phyloP scores from a whole-genome alignment of 2,888 invertebrate species.

The Tachina lurida region DNA sequence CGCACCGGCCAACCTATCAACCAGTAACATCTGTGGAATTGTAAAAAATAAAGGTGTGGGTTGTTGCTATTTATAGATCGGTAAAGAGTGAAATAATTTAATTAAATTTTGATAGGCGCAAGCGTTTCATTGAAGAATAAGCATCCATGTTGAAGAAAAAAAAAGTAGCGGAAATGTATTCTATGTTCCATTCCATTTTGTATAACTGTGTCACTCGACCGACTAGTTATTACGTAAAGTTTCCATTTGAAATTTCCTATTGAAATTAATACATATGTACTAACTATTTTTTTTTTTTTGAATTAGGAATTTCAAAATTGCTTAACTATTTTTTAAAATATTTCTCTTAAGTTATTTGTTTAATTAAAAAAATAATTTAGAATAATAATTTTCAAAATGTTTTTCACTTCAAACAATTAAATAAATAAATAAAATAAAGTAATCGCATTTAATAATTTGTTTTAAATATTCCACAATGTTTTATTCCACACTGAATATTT shows the following conservation, averaged over 20 bases:
- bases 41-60: constrained; percentile 62
- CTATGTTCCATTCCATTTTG: background rate
- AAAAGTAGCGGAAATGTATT: constrained; percentile 34
- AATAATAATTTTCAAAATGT: too few species aligned
- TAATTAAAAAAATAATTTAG: too few species aligned
- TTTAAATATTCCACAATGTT: background rate
- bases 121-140: constrained; percentile 37
- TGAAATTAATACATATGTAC: background rate
- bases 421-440: too few species aligned
- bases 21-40: constrained; percentile 35
- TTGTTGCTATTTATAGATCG: constrained; percentile 63
- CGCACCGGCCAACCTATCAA: background rate
- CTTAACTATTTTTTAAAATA: background rate
- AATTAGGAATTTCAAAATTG: background rate
- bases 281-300: background rate
- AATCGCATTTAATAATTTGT: too few species aligned
- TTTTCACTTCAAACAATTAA: too few species aligned
- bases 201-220: constrained; percentile 53
- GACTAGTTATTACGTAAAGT: constrained; percentile 55
- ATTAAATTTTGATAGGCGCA: constrained; percentile 46
- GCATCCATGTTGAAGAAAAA: background rate
- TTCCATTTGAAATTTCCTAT: background rate
- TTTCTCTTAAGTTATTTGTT: too few species aligned
- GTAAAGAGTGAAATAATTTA: constrained; percentile 25
- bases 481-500: background rate